Evolutionary conservation across 2,797 vertebrate genomes (phyloP).

Genomic region (Brachymystax lenok): DNA sequence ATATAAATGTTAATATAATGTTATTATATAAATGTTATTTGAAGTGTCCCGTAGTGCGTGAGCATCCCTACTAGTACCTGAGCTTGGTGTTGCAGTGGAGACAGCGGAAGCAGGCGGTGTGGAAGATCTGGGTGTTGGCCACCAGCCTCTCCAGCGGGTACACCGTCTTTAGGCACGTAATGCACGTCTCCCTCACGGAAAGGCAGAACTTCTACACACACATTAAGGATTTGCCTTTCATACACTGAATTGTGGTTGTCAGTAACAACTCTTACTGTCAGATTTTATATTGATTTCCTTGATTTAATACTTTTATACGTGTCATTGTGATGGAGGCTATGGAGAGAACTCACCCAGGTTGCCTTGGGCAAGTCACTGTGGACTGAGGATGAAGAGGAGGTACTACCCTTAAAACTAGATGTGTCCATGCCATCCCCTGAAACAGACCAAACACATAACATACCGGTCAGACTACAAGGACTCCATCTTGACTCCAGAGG

Average conservation of each 20-base stretch:
- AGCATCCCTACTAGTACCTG: conserved; percentile 71
- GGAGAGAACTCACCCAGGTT: conserved; percentile 73
- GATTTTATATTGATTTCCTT: neutral
- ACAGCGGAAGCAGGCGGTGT: conserved; percentile 91
- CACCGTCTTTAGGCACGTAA: conserved; percentile 89
- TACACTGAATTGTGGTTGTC: neutral
- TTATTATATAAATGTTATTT: neutral
- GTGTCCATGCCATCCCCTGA: conserved; percentile 60
- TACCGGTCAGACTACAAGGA: neutral
- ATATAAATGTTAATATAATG: neutral
- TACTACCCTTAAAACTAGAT: conserved; percentile 51
- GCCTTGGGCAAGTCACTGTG: conserved; percentile 74
- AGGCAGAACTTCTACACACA: conserved; percentile 81
- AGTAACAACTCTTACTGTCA: neutral
- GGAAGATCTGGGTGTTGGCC: conserved; percentile 89
- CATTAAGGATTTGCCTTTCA: conserved; percentile 3
- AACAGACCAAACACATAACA: conserved; percentile 38
- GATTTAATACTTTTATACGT: neutral
- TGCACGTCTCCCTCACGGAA: conserved; percentile 81
- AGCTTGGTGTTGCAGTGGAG: conserved; percentile 89
- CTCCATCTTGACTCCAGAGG: neutral
- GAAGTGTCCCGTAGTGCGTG: neutral
- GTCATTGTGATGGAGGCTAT: neutral
- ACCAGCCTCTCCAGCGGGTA: conserved; percentile 93
- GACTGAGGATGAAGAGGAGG: conserved; percentile 45